These are phyloP conservation scores for Epinephelus awoara DNA, from an alignment of 2,797 vertebrate genomes.

Conservation along the genomic window DNA sequence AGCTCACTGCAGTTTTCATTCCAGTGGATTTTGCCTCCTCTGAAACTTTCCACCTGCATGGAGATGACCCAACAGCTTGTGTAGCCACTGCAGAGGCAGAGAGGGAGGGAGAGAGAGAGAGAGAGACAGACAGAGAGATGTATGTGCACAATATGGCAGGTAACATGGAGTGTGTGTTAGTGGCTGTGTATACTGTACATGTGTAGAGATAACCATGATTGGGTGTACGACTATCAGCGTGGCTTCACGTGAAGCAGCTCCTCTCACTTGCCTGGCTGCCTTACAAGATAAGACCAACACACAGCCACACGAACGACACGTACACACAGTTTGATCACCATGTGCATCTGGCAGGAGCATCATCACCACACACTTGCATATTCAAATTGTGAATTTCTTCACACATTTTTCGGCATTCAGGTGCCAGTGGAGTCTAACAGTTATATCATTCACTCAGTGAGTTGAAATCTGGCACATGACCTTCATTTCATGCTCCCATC, in stretches of 20 bases:
- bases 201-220: conserved; percentile 52
- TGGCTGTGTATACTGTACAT: conserved; percentile 1
- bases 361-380: conserved; percentile 4
- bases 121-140: conserved; percentile 2
- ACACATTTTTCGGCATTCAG: neutral
- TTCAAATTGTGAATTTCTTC: conserved; percentile 14
- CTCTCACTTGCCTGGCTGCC: conserved; percentile 47
- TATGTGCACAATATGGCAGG: neutral
- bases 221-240: conserved; percentile 46
- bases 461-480: conserved; percentile 16
- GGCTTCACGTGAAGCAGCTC: conserved; percentile 42
- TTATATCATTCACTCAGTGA: neutral
- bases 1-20: conserved; percentile 67
- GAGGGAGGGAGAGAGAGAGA: neutral
- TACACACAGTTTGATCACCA: conserved; percentile 26
- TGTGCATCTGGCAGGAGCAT: neutral
- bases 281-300: conserved; percentile 52
- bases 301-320: conserved; percentile 27
- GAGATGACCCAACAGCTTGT: conserved; percentile 52
- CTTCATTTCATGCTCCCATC: conserved; percentile 6
- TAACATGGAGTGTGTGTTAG: conserved; percentile 9
- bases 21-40: conserved; percentile 58
- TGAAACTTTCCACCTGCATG: conserved; percentile 67
- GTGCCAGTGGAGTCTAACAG: neutral
- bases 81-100: conserved; percentile 29